These are phyloP conservation scores for Anthophora plumipes DNA, from an alignment of 2,888 invertebrate genomes.

Conservation along the genomic window DNA sequence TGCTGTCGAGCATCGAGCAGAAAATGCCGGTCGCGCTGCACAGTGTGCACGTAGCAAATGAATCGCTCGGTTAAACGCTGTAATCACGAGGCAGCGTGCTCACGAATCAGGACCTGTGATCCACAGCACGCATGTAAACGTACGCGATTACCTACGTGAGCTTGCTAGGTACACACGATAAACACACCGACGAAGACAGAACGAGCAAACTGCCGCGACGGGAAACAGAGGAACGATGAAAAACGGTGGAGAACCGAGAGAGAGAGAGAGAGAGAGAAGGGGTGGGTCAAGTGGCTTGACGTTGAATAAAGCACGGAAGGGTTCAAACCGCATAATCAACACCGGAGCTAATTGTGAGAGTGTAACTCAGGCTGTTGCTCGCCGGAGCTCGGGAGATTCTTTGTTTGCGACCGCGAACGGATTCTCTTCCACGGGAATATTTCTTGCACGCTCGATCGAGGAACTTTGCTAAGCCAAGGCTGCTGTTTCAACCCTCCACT, in stretches of 20 bases:
- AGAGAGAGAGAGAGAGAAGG: not conserved
- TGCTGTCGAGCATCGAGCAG: conserved; percentile 20
- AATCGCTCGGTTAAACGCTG: conserved; percentile 75
- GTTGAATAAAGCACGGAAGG: conserved; percentile 48
- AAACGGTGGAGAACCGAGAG: not conserved
- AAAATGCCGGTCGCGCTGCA: conserved; percentile 41
- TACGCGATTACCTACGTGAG: conserved; percentile 70
- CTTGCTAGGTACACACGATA: conserved; percentile 59
- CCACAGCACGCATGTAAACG: conserved; percentile 67
- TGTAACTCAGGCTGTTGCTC: conserved; percentile 39
- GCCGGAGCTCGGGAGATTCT: conserved; percentile 12
- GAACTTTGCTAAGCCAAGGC: no score
- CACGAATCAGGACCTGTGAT: conserved; percentile 71
- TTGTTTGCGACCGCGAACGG: conserved; percentile 6
- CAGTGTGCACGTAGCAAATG: conserved; percentile 70
- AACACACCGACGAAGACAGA: conserved; percentile 39
- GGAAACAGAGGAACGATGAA: not conserved
- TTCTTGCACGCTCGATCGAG: not conserved
- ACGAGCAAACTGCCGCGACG: conserved; percentile 19
- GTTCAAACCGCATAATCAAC: conserved; percentile 76
- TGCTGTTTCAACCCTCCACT: no score
- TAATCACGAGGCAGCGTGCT: conserved; percentile 73
- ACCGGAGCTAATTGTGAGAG: conserved; percentile 74
- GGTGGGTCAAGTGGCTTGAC: conserved; percentile 33
- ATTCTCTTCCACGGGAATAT: not conserved